Evolutionary conservation across 1,140 invertebrate species (phyloP), one percentile per base, ranked within the genome.

Genomic region (Drosophila yakuba): DNA sequence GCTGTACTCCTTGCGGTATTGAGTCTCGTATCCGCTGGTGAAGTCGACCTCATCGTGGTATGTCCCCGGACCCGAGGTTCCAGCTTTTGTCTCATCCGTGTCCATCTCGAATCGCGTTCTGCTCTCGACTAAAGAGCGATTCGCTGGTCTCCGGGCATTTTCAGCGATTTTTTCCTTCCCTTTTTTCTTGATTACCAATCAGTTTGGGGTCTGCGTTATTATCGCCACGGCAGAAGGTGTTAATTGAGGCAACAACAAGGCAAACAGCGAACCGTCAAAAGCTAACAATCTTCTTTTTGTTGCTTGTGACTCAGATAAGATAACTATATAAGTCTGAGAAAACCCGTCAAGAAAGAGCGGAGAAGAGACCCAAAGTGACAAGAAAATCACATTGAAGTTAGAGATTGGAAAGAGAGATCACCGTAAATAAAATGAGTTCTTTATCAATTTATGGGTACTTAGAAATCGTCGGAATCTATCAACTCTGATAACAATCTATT

Each of bases 1-100:
- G 41, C 90, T 91, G 50, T 91, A 91, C 61, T 91, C 90, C 66
- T 91, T 75, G 12, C 56, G 47, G 59, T 91, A 91, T 47, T 91
- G 90, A 28, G 77, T 91, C 71, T 91, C 90, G 52, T 78, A 91
- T 39, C 90, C 90, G 66, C 90, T 91, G 55, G 67, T 88, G n/a
- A 91, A 91, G 35, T 91, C 90, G 7, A 91, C 57, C 47, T 91
- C 90, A 48, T 91, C 90, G 11, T 84, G 73, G 23, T 47, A 41
- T 25, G 50, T 52, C 2, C 44, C 57, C 8, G 72, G 15, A 14
- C 60, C 51, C 41, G 71, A 48, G 14, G 68, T 44, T 7, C 68
- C 47, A 15, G 56, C 54, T 28, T 71, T 83, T 41, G 68, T 77
- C 39, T 73, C 63, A 39, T 88, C 84, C 72, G 84, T 89, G 84